Evolutionary conservation across 2,797 vertebrate species (phyloP), one percentile per base, ranked within the genome.

Genomic region (Mastacembelus armatus): DNA sequence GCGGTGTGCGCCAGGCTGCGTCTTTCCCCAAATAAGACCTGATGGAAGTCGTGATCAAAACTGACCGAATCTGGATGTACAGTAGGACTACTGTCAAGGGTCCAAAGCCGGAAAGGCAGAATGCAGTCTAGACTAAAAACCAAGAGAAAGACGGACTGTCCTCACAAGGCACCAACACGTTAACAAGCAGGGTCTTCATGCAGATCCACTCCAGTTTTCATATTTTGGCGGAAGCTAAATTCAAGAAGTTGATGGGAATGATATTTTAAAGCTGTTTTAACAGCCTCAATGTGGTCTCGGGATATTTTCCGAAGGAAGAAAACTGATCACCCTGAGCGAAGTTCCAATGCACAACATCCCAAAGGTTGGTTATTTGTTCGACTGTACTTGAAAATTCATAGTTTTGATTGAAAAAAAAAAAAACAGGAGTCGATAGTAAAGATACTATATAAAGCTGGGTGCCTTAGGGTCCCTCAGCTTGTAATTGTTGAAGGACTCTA

Each of bases 21-120:
- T 55, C 26, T 62, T 52, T 21, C 4, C 7, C 16, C 12, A 55
- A 35, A 51, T 35, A 39, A 62, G 16, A 80, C 38, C 56, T 35
- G 51, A 59, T 66, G 63, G 65, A 74, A 80, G 78, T 86, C 88
- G 86, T 83, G 86, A 87, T 85, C 24, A 47, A 50, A 72, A 69
- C 58, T 56, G 26, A 67, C 30, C 44, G 36, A 70, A 61, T 69
- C 15, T 80, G 86, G 84, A 83, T 80, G 56, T 69, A 61, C 66
- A 63, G 21, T 29, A 40, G 74, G 73, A 66, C 18, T 42, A 47
- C 22, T 43, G 52, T 39, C 33, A 79, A 79, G 76, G 84, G 43
- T 78, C 61, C 42, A 42, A 69, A 71, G 54, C 54, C n/a, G 36
- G 71, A 21, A 65, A 18, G 27, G 38, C 45, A 68, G 47, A 60